Percentiles rank a stretch among this genome's conserved stretches.
Conservation (phyloP, 2,888 invertebrate species). For the Dolomedes plantarius region DNA sequence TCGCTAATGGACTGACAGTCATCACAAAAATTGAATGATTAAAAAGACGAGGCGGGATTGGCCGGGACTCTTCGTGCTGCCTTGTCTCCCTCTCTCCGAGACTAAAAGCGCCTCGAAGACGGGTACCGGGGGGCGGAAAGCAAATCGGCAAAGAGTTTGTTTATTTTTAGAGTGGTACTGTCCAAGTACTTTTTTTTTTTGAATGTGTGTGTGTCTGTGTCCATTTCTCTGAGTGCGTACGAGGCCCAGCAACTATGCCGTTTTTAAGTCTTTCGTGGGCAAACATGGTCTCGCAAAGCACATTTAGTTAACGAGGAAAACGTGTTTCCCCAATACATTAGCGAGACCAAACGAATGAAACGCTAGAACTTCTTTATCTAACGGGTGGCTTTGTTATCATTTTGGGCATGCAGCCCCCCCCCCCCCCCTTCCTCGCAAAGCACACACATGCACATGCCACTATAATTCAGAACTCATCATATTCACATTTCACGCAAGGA, state of each 20-base stretch:
- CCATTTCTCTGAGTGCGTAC: background rate
- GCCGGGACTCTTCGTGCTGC: background rate
- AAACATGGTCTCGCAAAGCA: background rate
- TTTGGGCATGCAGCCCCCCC: no score
- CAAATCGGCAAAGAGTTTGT: background rate
- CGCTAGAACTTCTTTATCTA: no score
- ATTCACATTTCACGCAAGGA: no score
- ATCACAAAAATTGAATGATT: constrained; percentile 6
- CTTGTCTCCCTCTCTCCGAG: background rate
- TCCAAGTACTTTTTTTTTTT: background rate
- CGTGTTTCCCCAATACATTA: background rate
- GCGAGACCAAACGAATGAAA: no score
- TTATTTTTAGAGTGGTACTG: background rate
- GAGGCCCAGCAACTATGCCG: background rate
- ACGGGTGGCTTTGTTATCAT: no score
- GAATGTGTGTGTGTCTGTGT: no score
- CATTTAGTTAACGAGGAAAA: background rate
- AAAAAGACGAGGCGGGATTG: constrained; percentile 2
- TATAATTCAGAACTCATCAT: no score
- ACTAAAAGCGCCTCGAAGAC: background rate
- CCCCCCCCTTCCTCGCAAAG: no score
- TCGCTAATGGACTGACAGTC: background rate
- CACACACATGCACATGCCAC: no score
- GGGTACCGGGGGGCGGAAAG: no score
- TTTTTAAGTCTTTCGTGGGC: background rate